Conservation (phyloP, 2,888 invertebrate species). For the Didymodactylos carnosus region DNA sequence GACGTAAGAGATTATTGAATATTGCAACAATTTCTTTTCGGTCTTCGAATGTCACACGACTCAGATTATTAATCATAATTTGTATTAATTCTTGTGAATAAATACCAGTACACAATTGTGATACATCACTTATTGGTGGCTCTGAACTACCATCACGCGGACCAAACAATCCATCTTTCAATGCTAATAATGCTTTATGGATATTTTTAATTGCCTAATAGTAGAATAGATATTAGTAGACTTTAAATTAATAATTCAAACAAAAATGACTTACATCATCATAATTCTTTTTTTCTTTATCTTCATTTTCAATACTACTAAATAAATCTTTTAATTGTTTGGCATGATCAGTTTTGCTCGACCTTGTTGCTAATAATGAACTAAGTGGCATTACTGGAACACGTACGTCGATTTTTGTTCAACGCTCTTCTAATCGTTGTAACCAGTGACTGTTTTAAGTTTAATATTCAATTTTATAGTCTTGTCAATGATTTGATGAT, state of each 20-base stretch:
- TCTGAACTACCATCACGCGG: conserved; percentile 37
- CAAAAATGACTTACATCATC: neutral
- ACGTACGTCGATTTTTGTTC: too few relatives aligned
- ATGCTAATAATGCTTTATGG: neutral
- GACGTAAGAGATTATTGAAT: conserved; percentile 89
- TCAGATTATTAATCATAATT: conserved; percentile 63
- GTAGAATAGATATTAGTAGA: neutral
- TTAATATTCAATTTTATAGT: too few relatives aligned
- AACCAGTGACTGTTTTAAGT: too few relatives aligned
- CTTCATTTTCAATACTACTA: neutral
- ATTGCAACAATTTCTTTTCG: conserved; percentile 98
- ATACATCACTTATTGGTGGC: conserved; percentile 35
- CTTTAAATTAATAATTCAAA: neutral
- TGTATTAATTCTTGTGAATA: conserved; percentile 85
- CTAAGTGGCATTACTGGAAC: neutral
- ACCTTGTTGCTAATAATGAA: neutral
- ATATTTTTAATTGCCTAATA: neutral
- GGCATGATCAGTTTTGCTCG: neutral
- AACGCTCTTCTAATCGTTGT: too few relatives aligned
- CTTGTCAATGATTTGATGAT: too few relatives aligned
- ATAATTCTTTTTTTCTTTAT: neutral
- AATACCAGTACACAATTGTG: conserved; percentile 54
- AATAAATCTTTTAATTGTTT: neutral
- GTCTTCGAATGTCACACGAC: conserved; percentile 58
- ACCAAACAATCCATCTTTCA: neutral